Base-by-base conservation (phyloP, 2,797 vertebrate genomes). In the Mastacembelus armatus region DNA sequence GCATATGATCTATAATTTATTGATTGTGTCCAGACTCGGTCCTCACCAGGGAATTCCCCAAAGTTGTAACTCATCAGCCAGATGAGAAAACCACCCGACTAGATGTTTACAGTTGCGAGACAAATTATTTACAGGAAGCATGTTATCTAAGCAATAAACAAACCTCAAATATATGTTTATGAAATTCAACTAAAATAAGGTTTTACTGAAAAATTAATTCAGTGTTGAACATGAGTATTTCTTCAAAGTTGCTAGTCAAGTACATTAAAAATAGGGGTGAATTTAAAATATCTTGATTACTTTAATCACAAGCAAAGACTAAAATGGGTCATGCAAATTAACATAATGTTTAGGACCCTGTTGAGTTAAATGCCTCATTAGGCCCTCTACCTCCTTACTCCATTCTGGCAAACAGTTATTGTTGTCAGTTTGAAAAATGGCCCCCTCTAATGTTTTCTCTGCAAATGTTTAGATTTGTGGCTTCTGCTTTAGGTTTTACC, bases 381-480 rank as follows among this genome's bases (percentile, higher is more conserved):
- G 38, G 35, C 21, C 19, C 10, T 7, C 21, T 43, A 36, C 29
- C n/a, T 32, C 24, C 32, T 69, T 9, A 0, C 5, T 22, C 10
- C 15, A 26, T 24, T 8, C 50, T 63, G 36, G 50, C 15, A 50
- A 64, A 51, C 10, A 60, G 62, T 79, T 43, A 3, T 47, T 33
- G 49, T 33, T 66, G 69, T 76, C 78, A 80, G 38, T 69, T 75
- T 86, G 83, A 88, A 48, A 45, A 76, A 67, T 55, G 42, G 16
- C 51, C 49, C 30, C 2, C 36, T 32, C 55, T 49, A 4, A 36
- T 49, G 64, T 71, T 61, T 44, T 50, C 48, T 67, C 39, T 56
- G 62, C 85, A 88, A 84, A 83, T 87, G 77, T 83, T 79, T 80
- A 70, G 57, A 54, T 68, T 18, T 55, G 29, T 42, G 27, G 30